A percentile compares a stretch with the other conserved stretches of the same genome.
These are phyloP conservation scores for Anaspis maculata DNA, from an alignment of 2,888 invertebrate species.

Conservation along the genomic window DNA sequence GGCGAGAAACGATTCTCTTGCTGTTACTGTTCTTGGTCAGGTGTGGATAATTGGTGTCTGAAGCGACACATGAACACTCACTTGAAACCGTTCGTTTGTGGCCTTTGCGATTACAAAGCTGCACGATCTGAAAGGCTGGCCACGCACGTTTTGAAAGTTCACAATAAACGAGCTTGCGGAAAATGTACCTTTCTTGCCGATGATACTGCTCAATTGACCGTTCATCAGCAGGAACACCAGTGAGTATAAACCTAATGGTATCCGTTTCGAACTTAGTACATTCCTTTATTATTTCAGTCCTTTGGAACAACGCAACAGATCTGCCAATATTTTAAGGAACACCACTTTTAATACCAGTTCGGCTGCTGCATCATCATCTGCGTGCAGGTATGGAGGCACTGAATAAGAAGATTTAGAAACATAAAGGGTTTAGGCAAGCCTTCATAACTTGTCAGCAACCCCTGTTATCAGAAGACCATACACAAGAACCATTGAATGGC, in stretches of 20 bases:
- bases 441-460: too few species aligned
- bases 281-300: conserved; percentile 42
- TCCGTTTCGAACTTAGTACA: background rate
- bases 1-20: conserved; percentile 54
- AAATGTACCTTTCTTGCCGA: conserved; percentile 84
- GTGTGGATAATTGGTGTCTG: conserved; percentile 89
- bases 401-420: background rate
- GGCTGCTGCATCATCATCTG: conserved; percentile 20
- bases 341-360: conserved; percentile 27
- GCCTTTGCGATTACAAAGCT: conserved; percentile 88
- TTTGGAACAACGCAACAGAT: conserved; percentile 54
- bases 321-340: conserved; percentile 44
- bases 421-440: too few species aligned
- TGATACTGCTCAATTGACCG: conserved; percentile 68
- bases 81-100: conserved; percentile 84
- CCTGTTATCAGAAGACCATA: too few species aligned
- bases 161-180: conserved; percentile 83
- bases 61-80: conserved; percentile 89
- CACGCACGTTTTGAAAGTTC: conserved; percentile 85
- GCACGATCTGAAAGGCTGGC: conserved; percentile 83
- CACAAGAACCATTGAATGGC: too few species aligned
- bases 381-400: conserved; percentile 32
- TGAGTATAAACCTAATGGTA: conserved; percentile 42
- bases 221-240: conserved; percentile 72
- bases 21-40: conserved; percentile 87